Conservation (phyloP, 2,113 vertebrate species). For the Desmodus rotundus region DNA sequence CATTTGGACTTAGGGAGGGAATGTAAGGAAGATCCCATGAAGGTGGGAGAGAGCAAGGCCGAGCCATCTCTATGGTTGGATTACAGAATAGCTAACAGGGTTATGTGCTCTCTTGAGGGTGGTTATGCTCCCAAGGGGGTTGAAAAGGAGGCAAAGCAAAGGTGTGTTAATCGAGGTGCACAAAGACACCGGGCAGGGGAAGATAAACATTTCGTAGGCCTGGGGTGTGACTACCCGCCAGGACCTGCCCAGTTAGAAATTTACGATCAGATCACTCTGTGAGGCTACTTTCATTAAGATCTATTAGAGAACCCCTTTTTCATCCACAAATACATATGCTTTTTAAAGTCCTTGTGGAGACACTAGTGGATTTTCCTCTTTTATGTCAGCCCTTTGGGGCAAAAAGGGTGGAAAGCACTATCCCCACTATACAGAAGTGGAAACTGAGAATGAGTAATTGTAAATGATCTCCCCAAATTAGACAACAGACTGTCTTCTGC, state of each 20-base stretch:
- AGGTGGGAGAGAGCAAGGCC: too few relatives aligned
- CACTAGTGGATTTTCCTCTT: neutral
- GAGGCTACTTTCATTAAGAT: neutral
- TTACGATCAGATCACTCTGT: neutral
- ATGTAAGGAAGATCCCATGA: too few relatives aligned
- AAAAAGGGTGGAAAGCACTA: neutral
- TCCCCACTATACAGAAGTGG: neutral
- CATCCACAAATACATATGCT: neutral
- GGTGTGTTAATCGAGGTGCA: too few relatives aligned
- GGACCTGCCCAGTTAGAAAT: neutral
- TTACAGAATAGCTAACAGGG: too few relatives aligned
- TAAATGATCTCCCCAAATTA: neutral
- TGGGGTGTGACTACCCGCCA: too few relatives aligned
- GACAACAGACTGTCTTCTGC: neutral
- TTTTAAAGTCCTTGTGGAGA: neutral
- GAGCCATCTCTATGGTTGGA: too few relatives aligned
- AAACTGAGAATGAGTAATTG: neutral
- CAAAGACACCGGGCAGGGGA: too few relatives aligned
- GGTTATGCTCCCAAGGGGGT: too few relatives aligned
- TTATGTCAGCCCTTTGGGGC: neutral
- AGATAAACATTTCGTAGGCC: too few relatives aligned
- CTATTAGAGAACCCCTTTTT: neutral
- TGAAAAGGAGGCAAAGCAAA: too few relatives aligned
- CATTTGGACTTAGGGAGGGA: too few relatives aligned
- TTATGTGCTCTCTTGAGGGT: too few relatives aligned